Evolutionary conservation across 2,113 vertebrate species (phyloP).

Genomic region (Cryptomyrus ogoouensis): DNA sequence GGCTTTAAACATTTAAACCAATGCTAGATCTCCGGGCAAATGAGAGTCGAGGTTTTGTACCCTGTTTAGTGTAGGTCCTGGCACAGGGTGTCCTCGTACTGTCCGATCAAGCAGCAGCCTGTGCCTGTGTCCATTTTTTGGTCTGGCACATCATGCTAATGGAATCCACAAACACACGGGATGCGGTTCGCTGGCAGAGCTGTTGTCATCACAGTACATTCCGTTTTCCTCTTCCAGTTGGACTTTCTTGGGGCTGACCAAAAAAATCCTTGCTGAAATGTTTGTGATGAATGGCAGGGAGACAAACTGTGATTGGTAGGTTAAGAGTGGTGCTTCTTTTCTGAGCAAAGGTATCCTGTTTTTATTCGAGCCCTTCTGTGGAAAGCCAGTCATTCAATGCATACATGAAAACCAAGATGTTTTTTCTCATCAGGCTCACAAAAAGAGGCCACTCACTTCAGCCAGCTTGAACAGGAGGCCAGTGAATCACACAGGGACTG

Average conservation of each 20-base stretch:
- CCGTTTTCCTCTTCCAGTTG: not conserved
- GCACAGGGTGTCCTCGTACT: constrained; percentile 36
- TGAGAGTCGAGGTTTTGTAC: constrained; percentile 64
- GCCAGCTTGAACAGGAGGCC: not conserved
- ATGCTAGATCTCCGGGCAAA: constrained; percentile 66
- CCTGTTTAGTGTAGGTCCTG: constrained; percentile 50
- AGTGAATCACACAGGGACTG: not conserved
- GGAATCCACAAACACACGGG: constrained; percentile 49
- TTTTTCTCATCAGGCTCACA: not conserved
- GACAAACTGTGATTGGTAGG: not conserved
- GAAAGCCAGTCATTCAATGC: not conserved
- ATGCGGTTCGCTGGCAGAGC: constrained; percentile 29
- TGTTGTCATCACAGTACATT: constrained; percentile 48
- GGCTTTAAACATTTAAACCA: constrained; percentile 71
- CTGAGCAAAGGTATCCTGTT: not conserved
- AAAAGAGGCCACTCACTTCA: not conserved
- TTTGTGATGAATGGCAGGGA: constrained; percentile 9
- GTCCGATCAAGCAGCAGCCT: constrained; percentile 35
- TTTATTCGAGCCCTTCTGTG: not conserved
- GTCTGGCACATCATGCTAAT: constrained; percentile 51
- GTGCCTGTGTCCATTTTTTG: constrained; percentile 11
- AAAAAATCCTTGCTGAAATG: constrained; percentile 15
- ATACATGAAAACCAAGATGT: not conserved
- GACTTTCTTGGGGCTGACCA: not conserved
- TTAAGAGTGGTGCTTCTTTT: not conserved